Conservation (phyloP, 2,888 invertebrate genomes). For the Trachelus troglodyta region DNA sequence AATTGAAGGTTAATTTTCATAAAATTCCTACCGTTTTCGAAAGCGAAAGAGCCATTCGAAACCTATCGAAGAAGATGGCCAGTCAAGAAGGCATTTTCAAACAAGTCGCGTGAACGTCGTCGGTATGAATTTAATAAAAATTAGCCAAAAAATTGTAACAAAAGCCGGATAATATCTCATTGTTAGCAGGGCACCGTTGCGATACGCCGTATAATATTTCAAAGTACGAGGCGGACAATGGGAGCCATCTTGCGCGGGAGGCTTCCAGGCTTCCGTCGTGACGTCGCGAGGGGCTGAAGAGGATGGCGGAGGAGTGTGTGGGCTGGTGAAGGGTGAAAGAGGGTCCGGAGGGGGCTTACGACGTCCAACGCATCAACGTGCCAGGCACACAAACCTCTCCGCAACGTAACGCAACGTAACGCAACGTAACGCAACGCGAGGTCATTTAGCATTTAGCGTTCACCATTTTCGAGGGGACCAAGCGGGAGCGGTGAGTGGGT, state of each 20-base stretch:
- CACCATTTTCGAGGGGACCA: constrained; percentile 20
- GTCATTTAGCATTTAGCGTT: constrained; percentile 56
- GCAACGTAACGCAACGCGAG: constrained; percentile 20
- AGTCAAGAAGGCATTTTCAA: background rate
- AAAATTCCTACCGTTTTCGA: background rate
- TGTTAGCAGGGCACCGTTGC: constrained; percentile 39
- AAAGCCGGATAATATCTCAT: constrained; percentile 46
- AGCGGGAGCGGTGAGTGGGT: background rate
- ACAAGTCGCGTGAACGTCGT: background rate
- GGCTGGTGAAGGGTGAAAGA: background rate
- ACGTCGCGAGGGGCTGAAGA: constrained; percentile 37
- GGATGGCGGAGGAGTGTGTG: constrained; percentile 5
- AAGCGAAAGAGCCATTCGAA: background rate
- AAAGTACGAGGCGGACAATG: constrained; percentile 56
- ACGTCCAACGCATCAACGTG: constrained; percentile 17
- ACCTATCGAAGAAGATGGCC: background rate
- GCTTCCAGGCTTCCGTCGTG: constrained; percentile 35
- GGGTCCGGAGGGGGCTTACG: constrained; percentile 33
- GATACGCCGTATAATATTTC: constrained; percentile 61
- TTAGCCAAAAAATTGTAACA: constrained; percentile 50
- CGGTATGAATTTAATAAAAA: constrained; percentile 49
- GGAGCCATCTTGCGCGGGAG: constrained; percentile 46
- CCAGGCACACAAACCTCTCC: constrained; percentile 11
- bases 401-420: background rate
- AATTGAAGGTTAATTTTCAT: background rate